Base-by-base conservation (phyloP, 1,140 invertebrate species). In the Drosophila gunungcola region DNA sequence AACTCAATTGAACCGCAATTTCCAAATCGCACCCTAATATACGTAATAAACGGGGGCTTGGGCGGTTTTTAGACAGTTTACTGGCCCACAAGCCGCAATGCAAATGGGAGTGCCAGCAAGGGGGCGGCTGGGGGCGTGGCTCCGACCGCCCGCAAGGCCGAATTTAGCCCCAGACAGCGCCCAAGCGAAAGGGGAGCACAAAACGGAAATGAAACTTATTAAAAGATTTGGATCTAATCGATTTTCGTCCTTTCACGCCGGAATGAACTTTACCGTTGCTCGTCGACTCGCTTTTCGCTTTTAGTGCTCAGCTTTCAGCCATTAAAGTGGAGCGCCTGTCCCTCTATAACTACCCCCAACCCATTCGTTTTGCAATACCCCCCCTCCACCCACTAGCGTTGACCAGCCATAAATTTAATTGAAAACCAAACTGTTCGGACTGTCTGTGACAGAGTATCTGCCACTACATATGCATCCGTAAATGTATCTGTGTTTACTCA, bases 181-280 rank as follows among this genome's bases (percentile, higher is more conserved):
- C 53, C 67, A 56, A 78, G 55, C 76, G 80, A 88, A 88, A 78
- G 80, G 80, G 73, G 68, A 88, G 64, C 86, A 80, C 88, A 91
- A 84, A 81, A 73, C 88, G 88, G 88, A 91, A 91, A 91, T 88
- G 81, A 91, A 91, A 91, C 88, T 91, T 91, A 91, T 91, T 91
- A 91, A 91, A 91, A 91, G 88, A 91, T 91, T 91, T 91, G 88
- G 86, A 91, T 91, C 88, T 91, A 91, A 91, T 91, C 88, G 88
- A 91, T 91, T 91, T 91, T 88, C 75, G 77, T 89, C 80, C 84
- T 80, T 89, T 78, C 88, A 84, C 84, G 84, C 70, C 77, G 65
- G 89, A 88, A 77, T 80, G 84, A 88, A 88, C 77, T 84, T 89
- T 88, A 51, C 73, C 77, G 63, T 80, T 60, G 49, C 63, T 63